Evolutionary conservation across 2,113 vertebrate genomes (phyloP).

Genomic region (Dinomys branickii): DNA sequence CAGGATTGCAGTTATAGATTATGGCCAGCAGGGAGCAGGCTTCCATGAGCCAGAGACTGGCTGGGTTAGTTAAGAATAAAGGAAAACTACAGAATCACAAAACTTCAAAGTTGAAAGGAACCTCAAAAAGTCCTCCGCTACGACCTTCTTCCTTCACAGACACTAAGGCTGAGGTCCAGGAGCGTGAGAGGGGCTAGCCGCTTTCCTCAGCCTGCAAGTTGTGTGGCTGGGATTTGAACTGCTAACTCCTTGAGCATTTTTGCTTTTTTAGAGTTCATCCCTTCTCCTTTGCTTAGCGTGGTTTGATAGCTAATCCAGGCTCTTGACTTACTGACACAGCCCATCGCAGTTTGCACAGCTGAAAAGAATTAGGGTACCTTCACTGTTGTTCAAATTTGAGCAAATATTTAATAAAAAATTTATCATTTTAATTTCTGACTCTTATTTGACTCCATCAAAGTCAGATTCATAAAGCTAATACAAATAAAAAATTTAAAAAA

Average conservation of each 20-base stretch:
- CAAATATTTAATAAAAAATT: slow-evolving; percentile 20
- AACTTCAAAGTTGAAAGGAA: neutral
- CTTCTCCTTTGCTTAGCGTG: neutral
- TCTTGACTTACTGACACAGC: neutral
- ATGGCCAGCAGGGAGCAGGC: slow-evolving; percentile 36
- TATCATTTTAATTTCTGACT: slow-evolving; percentile 1
- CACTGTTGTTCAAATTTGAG: slow-evolving; percentile 30
- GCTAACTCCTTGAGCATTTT: neutral
- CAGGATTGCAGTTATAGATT: neutral
- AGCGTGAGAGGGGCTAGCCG: neutral
- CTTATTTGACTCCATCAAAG: neutral
- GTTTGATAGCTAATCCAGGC: neutral
- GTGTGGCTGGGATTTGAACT: neutral
- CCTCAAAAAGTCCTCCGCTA: neutral
- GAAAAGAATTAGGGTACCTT: neutral
- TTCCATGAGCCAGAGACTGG: neutral
- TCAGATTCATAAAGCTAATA: neutral
- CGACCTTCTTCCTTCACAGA: neutral
- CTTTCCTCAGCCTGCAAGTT: neutral
- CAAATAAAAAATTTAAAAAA: neutral
- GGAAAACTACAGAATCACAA: neutral
- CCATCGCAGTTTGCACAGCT: neutral
- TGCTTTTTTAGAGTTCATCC: neutral
- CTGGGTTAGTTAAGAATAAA: neutral
- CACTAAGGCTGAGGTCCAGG: neutral